phyloP scores from a whole-genome alignment of 2,888 invertebrate species.

The Oxycera nigricornis region DNA sequence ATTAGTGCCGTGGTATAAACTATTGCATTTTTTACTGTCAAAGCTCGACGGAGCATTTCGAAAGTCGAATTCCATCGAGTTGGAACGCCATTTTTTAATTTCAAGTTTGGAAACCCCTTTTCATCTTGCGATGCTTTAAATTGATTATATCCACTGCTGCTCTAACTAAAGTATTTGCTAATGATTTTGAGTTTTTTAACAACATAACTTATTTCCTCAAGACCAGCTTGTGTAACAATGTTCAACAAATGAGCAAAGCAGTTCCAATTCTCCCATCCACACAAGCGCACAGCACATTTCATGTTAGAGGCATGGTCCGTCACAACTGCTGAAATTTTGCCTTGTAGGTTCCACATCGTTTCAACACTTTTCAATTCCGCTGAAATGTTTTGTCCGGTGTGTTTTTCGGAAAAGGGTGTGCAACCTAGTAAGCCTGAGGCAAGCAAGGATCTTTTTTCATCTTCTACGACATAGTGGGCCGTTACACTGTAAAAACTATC shows the following conservation, averaged over 20 bases:
- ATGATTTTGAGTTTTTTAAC: constrained; percentile 15
- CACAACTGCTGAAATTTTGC: constrained; percentile 1
- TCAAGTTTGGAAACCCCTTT: not conserved
- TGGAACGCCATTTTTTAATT: constrained; percentile 22
- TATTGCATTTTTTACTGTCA: not conserved
- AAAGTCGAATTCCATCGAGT: constrained; percentile 20
- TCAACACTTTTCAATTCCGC: not conserved
- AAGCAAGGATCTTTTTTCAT: no score
- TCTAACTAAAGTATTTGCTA: constrained; percentile 6
- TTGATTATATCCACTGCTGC: not conserved
- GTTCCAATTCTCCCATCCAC: not conserved
- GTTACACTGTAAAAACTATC: no score
- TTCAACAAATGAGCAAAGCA: constrained; percentile 23
- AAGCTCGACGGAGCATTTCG: not conserved
- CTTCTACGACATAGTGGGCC: no score
- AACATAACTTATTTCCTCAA: constrained; percentile 1
- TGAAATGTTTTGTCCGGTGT: constrained; percentile 5
- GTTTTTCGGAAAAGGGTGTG: not conserved
- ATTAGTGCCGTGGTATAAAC: not conserved
- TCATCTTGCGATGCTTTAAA: not conserved
- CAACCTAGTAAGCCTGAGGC: not conserved
- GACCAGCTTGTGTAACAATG: not conserved
- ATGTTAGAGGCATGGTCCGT: no score
- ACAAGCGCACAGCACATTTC: no score
- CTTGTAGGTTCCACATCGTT: not conserved